Conservation (phyloP, 2,113 vertebrate genomes). For the Ondatra zibethicus region DNA sequence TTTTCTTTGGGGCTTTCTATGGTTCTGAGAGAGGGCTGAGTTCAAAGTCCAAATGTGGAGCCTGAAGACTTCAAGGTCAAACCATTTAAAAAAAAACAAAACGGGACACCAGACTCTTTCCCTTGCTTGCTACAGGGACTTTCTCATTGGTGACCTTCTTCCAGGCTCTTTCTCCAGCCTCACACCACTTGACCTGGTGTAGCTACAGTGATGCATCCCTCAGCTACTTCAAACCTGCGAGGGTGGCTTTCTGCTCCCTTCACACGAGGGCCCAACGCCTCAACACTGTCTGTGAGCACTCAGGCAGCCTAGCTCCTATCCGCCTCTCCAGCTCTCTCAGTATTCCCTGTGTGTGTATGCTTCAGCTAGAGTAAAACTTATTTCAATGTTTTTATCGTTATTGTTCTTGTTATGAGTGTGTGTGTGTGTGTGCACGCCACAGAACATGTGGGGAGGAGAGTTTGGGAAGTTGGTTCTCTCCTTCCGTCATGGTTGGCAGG, state of each 20-base stretch:
- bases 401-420: not conserved
- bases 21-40: not conserved
- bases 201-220: not conserved
- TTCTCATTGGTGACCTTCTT: not conserved
- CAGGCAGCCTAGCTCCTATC: not conserved
- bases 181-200: too few species aligned
- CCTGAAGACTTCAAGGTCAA: constrained; percentile 2
- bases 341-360: not conserved
- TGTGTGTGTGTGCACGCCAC: not conserved
- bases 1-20: not conserved
- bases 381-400: not conserved
- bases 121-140: not conserved
- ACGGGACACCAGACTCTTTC: not conserved
- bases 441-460: not conserved
- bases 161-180: not conserved
- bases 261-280: not conserved
- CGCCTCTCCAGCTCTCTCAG: not conserved
- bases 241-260: not conserved
- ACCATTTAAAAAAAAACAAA: too few species aligned
- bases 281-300: not conserved
- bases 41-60: not conserved
- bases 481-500: not conserved
- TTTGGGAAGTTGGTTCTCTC: not conserved
- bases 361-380: not conserved
- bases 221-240: not conserved